phyloP scores from a whole-genome alignment of 2,797 vertebrate species.

The Babyrousa celebensis region DNA sequence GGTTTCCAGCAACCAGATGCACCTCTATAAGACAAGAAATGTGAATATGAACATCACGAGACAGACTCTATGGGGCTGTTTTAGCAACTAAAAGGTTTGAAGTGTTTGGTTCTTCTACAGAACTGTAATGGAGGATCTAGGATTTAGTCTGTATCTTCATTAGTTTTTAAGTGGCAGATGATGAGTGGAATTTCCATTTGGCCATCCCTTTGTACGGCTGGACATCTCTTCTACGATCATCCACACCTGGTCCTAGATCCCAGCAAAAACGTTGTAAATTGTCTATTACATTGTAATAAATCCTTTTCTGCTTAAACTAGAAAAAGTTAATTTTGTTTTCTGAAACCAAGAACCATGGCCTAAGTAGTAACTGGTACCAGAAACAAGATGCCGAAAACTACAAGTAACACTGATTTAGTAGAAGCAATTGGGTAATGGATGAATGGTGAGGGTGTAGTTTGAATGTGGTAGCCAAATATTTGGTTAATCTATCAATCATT shows the following conservation, averaged over 20 bases:
- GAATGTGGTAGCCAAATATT: constrained; percentile 12
- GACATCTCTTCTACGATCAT: background rate
- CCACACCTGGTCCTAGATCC: background rate
- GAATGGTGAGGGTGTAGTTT: background rate
- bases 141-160: background rate
- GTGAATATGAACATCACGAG: background rate
- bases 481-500: background rate
- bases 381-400: constrained; percentile 16
- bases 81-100: background rate
- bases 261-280: background rate
- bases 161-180: background rate
- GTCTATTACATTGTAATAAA: background rate
- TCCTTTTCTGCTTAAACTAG: background rate
- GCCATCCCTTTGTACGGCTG: background rate
- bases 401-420: background rate
- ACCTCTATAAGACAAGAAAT: background rate
- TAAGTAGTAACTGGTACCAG: background rate
- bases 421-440: background rate
- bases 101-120: background rate
- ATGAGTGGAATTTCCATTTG: background rate
- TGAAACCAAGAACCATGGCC: background rate
- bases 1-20: background rate
- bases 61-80: background rate
- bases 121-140: no score
- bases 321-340: constrained; percentile 44